These are phyloP conservation scores for Pithys albifrons DNA, from an alignment of 2,113 vertebrate genomes.

Conservation along the genomic window DNA sequence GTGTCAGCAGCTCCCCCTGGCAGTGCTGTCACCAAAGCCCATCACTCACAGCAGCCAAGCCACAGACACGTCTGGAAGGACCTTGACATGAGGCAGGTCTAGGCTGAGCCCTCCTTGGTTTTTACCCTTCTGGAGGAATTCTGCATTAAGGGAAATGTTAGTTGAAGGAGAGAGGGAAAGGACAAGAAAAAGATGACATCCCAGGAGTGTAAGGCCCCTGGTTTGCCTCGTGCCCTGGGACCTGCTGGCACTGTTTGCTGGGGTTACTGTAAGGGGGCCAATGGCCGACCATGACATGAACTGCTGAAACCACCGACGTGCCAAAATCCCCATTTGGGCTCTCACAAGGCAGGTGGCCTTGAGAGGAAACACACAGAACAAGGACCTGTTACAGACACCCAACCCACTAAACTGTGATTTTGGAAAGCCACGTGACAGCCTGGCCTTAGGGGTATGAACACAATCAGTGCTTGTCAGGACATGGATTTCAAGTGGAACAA, in stretches of 20 bases:
- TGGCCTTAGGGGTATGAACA: not conserved
- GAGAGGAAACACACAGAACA: not conserved
- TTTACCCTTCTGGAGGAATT: not conserved
- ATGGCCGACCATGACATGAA: accelerated
- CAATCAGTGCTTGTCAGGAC: not conserved
- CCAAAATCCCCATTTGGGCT: not conserved
- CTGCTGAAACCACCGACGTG: not conserved
- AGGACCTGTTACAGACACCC: not conserved
- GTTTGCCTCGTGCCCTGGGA: not conserved
- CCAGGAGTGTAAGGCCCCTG: not conserved
- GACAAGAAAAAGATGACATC: not conserved
- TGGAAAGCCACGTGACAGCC: not conserved
- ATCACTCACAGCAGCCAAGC: not conserved
- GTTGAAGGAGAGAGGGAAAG: not conserved
- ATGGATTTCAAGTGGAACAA: not conserved
- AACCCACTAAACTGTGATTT: not conserved
- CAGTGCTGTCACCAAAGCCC: not conserved
- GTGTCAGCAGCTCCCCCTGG: not conserved
- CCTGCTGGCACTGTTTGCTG: not conserved
- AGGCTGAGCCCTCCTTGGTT: not conserved
- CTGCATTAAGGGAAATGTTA: not conserved
- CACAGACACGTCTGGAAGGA: not conserved
- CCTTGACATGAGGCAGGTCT: not conserved
- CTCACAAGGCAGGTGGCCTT: not conserved
- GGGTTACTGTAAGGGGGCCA: not conserved